Evolutionary conservation across 1,140 invertebrate genomes (phyloP).

Genomic region (Trinorchestia longiramus): DNA sequence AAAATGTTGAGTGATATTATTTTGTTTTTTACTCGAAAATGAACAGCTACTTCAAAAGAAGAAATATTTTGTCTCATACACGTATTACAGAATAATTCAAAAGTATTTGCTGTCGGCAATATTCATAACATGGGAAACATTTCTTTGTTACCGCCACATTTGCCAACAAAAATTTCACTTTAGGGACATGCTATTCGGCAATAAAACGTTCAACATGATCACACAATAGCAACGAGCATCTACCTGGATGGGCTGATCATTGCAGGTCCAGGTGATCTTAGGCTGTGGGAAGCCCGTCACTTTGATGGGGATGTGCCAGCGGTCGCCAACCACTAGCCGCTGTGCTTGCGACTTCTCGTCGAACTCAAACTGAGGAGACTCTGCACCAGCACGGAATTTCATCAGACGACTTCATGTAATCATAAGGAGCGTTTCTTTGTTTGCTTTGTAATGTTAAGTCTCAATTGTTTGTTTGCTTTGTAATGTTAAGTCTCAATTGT

Average conservation of each 20-base stretch:
- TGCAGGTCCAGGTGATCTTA: constrained; percentile 77
- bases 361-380: constrained; percentile 76
- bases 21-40: background rate
- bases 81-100: background rate
- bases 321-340: constrained; percentile 74
- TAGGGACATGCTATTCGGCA: background rate
- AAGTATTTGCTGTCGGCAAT: background rate
- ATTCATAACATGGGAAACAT: background rate
- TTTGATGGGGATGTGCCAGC: constrained; percentile 76
- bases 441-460: too few relatives aligned
- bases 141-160: background rate
- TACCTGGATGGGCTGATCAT: constrained; percentile 73
- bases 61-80: background rate
- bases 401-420: too few relatives aligned
- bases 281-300: constrained; percentile 79
- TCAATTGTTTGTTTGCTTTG: too few relatives aligned
- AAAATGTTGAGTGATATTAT: background rate
- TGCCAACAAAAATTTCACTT: background rate
- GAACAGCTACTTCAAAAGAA: background rate
- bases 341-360: constrained; percentile 76
- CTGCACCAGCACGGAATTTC: constrained; percentile 67
- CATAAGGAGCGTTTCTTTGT: too few relatives aligned
- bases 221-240: background rate
- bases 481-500: too few relatives aligned
- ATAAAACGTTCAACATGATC: background rate